phyloP scores from a whole-genome alignment of 2,888 invertebrate genomes.

The Lasioglossum marginatum region DNA sequence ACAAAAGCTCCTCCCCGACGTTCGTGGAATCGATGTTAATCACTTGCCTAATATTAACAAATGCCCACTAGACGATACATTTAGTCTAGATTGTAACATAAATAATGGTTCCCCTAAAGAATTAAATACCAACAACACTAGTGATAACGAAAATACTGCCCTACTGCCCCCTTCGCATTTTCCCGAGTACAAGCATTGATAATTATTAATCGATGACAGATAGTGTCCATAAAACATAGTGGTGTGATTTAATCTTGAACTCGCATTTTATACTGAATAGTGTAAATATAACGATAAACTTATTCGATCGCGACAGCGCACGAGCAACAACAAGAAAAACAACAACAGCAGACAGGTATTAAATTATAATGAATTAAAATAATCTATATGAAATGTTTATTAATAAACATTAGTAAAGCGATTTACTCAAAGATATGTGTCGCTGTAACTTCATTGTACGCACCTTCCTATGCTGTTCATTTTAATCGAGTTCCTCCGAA shows the following conservation, averaged over 20 bases:
- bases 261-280: conserved; percentile 84
- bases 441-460: not conserved
- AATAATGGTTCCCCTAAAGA: conserved; percentile 80
- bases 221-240: conserved; percentile 81
- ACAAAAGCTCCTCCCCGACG: conserved; percentile 78
- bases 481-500: not conserved
- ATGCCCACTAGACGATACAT: conserved; percentile 82
- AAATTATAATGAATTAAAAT: conserved; percentile 82
- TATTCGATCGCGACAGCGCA: conserved; percentile 73
- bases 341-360: conserved; percentile 78
- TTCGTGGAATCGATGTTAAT: conserved; percentile 82
- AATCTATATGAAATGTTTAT: conserved; percentile 83
- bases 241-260: conserved; percentile 83
- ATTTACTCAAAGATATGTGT: conserved; percentile 72
- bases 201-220: conserved; percentile 83
- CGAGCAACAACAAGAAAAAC: conserved; percentile 67
- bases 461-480: not conserved
- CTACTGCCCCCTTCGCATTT: conserved; percentile 82
- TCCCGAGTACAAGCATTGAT: conserved; percentile 84
- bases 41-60: conserved; percentile 82
- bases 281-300: conserved; percentile 83
- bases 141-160: conserved; percentile 84
- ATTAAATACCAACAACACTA: conserved; percentile 82
- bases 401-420: conserved; percentile 83
- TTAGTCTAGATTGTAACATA: conserved; percentile 84